Evolutionary conservation across 2,888 invertebrate species (phyloP).

Genomic region (Yponomeuta malinellus): DNA sequence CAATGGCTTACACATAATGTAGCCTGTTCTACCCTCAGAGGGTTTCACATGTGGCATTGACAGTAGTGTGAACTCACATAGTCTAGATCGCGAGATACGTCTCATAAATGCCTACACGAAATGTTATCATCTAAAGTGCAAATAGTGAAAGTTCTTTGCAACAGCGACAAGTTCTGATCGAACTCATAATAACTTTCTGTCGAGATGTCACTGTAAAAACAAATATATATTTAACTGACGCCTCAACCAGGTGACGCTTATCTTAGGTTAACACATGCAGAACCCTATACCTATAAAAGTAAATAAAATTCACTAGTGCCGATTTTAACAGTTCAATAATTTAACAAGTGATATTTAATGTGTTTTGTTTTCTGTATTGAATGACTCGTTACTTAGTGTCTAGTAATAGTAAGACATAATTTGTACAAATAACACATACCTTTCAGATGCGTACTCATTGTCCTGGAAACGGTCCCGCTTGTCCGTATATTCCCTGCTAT

Average conservation of each 20-base stretch:
- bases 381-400: neutral
- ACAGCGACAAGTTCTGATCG: constrained; percentile 63
- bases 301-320: neutral
- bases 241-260: constrained; percentile 33
- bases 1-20: neutral
- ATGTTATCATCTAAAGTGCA: constrained; percentile 56
- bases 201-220: constrained; percentile 73
- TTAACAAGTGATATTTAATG: neutral
- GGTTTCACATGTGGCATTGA: neutral
- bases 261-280: constrained; percentile 42
- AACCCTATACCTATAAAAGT: constrained; percentile 1
- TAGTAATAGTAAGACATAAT: neutral
- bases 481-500: constrained; percentile 49
- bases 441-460: constrained; percentile 46
- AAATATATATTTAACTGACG: constrained; percentile 67
- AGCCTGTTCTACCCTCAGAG: neutral
- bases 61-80: neutral
- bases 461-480: constrained; percentile 57
- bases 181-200: constrained; percentile 66
- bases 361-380: neutral
- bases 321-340: neutral
- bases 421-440: constrained; percentile 36
- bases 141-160: constrained; percentile 65
- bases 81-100: constrained; percentile 14
- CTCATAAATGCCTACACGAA: constrained; percentile 64